Evolutionary conservation across 2,888 invertebrate genomes (phyloP).

Genomic region (Leptinotarsa tumamoca): DNA sequence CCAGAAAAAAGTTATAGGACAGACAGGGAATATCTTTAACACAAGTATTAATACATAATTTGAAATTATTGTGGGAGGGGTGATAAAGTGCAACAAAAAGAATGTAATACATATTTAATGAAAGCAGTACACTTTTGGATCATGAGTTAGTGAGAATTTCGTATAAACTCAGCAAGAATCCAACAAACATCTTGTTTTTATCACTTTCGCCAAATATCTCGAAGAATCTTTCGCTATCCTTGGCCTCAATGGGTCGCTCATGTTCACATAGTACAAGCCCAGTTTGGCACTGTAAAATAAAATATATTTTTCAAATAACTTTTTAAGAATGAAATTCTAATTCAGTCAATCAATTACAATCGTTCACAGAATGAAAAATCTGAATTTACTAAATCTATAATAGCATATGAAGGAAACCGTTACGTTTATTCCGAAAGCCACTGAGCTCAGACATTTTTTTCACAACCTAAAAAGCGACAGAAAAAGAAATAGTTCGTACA

Average conservation of each 20-base stretch:
- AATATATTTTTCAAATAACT: background rate
- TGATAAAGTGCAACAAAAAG: no score
- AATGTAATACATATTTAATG: no score
- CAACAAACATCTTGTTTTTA: conserved; percentile 39
- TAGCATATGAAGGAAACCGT: no score
- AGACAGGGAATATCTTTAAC: background rate
- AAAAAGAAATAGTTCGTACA: no score
- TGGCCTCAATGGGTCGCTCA: conserved; percentile 69
- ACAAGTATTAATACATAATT: background rate
- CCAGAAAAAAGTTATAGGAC: no score
- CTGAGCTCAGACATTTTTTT: no score
- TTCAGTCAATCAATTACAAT: no score
- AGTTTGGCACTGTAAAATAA: conserved; percentile 71
- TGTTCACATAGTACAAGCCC: conserved; percentile 77
- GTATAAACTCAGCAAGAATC: conserved; percentile 21
- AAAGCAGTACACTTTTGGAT: no score
- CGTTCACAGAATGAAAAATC: no score
- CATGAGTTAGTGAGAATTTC: background rate
- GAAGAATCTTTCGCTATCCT: conserved; percentile 62
- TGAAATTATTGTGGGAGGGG: background rate
- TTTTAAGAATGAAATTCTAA: background rate
- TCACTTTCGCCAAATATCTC: conserved; percentile 39
- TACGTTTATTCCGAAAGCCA: no score
- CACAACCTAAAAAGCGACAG: no score
- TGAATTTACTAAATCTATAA: no score